Evolutionary conservation across 2,113 vertebrate genomes (phyloP), one percentile per base, ranked within the genome.

Genomic region (Sapayoa aenigma): DNA sequence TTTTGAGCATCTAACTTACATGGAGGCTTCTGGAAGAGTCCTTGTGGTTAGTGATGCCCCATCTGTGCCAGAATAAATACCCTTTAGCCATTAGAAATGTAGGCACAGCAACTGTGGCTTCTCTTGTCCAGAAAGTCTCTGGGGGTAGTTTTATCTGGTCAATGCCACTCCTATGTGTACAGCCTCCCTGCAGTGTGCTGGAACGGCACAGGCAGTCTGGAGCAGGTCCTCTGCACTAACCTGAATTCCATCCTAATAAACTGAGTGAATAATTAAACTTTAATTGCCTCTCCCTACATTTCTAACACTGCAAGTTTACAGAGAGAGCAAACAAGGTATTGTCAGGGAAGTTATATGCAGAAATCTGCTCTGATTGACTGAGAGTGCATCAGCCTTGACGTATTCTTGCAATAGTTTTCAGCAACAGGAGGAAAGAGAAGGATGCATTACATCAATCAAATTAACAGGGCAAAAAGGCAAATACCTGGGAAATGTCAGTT

Each of bases 361-460:
- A 90, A 93, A 72, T 85, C 63, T 92, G 42, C 75, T 93, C 47
- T 91, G 90, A 90, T n/a, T 90, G 87, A 95, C 90, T 80, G 75
- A n/a, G 58, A 74, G 63, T 55, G 39, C 63, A 52, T 91, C 56
- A 86, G 44, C 27, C 47, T 88, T 90, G 79, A 81, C 59, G 47
- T 65, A 60, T 68, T 81, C 76, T 84, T 90, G 79, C 76, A 90
- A 21, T 62, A 52, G 67, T 90, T 95, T 88, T 84, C 76, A 56
- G 41, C 53, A 91, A 76, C 49, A 79, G 47, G 83, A 72, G 73
- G 59, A 80, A 93, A 82, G 35, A 90, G 71, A 90, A 37, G 52
- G 90, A 88, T 91, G 56, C 31, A 33, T 93, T 95, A 12, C 66
- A 72, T 95, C 63, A 80, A 39, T 93, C 68, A 87, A 50, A 94